phyloP scores from a whole-genome alignment of 2,113 vertebrate species.

The Crotalus viridis region DNA sequence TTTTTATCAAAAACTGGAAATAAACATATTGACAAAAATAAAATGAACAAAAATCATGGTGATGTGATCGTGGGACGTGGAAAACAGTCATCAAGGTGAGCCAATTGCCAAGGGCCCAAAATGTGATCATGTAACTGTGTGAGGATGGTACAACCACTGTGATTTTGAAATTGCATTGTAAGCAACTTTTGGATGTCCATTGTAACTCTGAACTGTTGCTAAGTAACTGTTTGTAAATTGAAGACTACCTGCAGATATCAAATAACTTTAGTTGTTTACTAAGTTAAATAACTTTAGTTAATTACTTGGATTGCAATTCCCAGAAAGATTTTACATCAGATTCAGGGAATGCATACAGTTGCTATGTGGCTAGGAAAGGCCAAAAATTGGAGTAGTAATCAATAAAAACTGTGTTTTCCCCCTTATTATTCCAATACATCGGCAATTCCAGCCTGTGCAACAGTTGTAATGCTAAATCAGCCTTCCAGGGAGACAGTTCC shows the following conservation, averaged over 20 bases:
- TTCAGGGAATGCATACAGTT: not conserved
- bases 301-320: not conserved
- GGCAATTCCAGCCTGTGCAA: not conserved
- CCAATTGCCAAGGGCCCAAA: not conserved
- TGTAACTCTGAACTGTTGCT: not conserved
- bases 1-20: not conserved
- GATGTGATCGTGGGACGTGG: not conserved
- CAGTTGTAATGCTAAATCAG: not conserved
- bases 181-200: not conserved
- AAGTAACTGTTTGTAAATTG: not conserved
- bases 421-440: not conserved
- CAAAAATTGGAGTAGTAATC: not conserved
- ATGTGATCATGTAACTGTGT: not conserved
- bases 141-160: not conserved
- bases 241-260: not conserved
- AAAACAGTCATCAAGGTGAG: not conserved
- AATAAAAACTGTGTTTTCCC: not conserved
- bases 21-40: not conserved
- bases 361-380: not conserved
- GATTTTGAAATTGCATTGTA: not conserved
- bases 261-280: not conserved
- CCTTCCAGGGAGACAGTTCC: not conserved
- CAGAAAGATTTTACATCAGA: not conserved
- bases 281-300: not conserved
- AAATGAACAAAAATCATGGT: not conserved